Evolutionary conservation across 2,888 invertebrate species (phyloP).

Genomic region (Drosophila greeni): DNA sequence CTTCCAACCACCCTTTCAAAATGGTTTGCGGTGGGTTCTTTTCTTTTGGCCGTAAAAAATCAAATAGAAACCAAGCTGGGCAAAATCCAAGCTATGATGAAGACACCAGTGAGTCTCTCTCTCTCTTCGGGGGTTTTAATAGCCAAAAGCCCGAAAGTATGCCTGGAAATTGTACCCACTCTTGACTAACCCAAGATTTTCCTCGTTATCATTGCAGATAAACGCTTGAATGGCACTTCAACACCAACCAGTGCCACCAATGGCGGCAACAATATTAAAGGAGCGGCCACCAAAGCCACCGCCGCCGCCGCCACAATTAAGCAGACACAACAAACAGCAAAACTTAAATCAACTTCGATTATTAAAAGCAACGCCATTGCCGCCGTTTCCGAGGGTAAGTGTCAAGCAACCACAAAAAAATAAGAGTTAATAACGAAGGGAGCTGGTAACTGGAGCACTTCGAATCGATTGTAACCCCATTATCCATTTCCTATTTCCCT

Average conservation of each 20-base stretch:
- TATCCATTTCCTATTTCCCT: slow-evolving; percentile 36
- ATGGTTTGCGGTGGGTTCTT: slow-evolving; percentile 19
- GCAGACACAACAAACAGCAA: slow-evolving; percentile 18
- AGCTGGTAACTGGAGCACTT: slow-evolving; percentile 22
- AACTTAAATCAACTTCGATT: slow-evolving; percentile 34
- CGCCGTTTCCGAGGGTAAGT: slow-evolving; percentile 57
- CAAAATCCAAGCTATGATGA: background rate
- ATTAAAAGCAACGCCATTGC: slow-evolving; percentile 39
- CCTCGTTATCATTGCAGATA: slow-evolving; percentile 44
- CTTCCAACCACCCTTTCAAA: background rate
- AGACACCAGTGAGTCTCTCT: slow-evolving; percentile 9
- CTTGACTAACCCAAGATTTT: background rate
- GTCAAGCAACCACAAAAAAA: slow-evolving; percentile 9
- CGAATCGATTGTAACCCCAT: slow-evolving; percentile 41
- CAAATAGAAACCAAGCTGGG: background rate
- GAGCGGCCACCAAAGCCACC: slow-evolving; percentile 23
- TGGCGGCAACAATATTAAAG: slow-evolving; percentile 22
- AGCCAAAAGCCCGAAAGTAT: slow-evolving; percentile 43
- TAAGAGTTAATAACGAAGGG: slow-evolving; percentile 13
- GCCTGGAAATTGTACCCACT: slow-evolving; percentile 6
- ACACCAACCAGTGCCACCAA: slow-evolving; percentile 11
- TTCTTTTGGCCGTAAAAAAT: slow-evolving; percentile 24
- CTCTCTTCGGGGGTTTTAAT: background rate
- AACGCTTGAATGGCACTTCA: slow-evolving; percentile 45
- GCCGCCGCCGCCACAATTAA: slow-evolving; percentile 23